A percentile compares a stretch with the other conserved stretches of the same genome.
phyloP scores from a whole-genome alignment of 2,797 vertebrate species.

The Hephaestus fuliginosus region DNA sequence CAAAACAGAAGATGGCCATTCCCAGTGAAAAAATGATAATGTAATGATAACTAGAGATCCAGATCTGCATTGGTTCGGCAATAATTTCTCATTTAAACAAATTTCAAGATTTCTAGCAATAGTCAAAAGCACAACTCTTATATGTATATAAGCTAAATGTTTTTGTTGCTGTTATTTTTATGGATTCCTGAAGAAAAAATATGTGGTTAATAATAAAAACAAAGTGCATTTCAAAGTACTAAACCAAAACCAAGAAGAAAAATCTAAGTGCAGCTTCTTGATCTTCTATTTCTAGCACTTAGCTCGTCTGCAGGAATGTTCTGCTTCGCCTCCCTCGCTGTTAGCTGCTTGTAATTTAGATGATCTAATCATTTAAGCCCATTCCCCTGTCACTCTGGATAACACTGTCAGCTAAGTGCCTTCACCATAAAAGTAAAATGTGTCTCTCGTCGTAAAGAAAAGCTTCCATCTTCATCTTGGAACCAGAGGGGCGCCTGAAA shows the following conservation, averaged over 20 bases:
- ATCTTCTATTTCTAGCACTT: background rate
- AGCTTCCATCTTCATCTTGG: background rate
- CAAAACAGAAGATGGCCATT: background rate
- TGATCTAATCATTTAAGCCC: slow-evolving; percentile 16
- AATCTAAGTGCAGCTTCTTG: background rate
- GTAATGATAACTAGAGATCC: background rate
- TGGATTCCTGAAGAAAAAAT: background rate
- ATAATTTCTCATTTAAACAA: background rate
- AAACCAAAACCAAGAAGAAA: background rate
- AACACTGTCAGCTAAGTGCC: slow-evolving; percentile 2
- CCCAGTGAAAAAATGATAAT: background rate
- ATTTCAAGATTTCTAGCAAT: no score
- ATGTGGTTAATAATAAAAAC: background rate
- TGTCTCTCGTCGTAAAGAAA: slow-evolving; percentile 5
- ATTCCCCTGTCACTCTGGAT: background rate
- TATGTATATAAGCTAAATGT: no score
- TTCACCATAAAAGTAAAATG: slow-evolving; percentile 3
- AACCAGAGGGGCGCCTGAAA: slow-evolving; percentile 15
- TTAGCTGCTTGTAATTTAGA: slow-evolving; percentile 29
- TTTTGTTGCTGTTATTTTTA: background rate
- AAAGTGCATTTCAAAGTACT: background rate
- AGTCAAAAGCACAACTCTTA: no score
- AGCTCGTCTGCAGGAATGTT: background rate
- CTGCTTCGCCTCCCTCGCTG: background rate
- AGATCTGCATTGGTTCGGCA: background rate